These are phyloP conservation scores for Antrozous pallidus DNA, from an alignment of 2,797 vertebrate genomes.

Conservation along the genomic window DNA sequence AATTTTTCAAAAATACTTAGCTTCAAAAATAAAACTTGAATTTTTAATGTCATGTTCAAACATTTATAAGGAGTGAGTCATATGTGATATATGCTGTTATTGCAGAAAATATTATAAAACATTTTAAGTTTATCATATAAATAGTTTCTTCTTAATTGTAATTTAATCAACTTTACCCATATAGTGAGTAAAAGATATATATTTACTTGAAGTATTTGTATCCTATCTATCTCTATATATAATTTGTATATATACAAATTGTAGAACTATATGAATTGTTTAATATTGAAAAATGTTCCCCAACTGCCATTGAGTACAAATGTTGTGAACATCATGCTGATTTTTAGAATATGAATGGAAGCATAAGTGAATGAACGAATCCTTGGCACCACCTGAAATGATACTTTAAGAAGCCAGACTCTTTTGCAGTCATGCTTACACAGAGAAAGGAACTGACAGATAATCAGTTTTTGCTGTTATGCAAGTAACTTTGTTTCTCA, in stretches of 20 bases:
- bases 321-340: background rate
- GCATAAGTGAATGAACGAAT: background rate
- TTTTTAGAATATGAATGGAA: background rate
- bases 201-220: background rate
- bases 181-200: background rate
- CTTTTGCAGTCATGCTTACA: background rate
- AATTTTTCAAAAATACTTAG: background rate
- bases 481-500: background rate
- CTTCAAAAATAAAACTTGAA: background rate
- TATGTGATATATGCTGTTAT: background rate
- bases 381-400: background rate
- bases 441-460: background rate
- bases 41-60: conserved; percentile 23
- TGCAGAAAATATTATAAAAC: background rate
- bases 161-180: background rate
- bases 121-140: background rate
- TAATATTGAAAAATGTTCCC: background rate
- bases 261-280: background rate
- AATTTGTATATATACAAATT: background rate
- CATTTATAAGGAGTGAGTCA: background rate
- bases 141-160: background rate
- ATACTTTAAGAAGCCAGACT: background rate
- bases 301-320: background rate
- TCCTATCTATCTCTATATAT: background rate
- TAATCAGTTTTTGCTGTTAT: background rate